Evolutionary conservation across 1,140 invertebrate genomes (phyloP).

Genomic region (Trachymyrmex cornetzi): DNA sequence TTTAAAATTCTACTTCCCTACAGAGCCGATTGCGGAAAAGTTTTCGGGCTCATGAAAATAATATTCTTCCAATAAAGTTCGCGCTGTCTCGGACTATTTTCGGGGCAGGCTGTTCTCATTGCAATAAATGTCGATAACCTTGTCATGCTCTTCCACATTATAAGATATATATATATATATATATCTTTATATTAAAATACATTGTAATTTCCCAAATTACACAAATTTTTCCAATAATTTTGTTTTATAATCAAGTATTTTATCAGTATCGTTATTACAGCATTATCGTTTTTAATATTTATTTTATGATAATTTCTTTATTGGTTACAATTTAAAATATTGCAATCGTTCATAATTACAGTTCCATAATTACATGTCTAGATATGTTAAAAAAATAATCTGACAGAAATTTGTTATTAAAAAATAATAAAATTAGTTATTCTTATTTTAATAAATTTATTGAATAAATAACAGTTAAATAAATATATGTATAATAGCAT

Average conservation of each 20-base stretch:
- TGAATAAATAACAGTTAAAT: too few species aligned
- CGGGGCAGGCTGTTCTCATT: constrained; percentile 6
- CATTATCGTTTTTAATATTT: neutral
- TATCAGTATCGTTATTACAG: neutral
- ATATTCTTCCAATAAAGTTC: constrained; percentile 60
- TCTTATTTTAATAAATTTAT: too few species aligned
- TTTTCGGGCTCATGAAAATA: constrained; percentile 62
- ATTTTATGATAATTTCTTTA: neutral
- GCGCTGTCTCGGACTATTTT: constrained; percentile 36
- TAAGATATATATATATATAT: neutral
- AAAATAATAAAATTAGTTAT: too few species aligned
- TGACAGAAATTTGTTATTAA: neutral
- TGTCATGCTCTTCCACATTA: neutral
- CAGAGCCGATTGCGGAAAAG: constrained; percentile 31
- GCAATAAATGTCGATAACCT: constrained; percentile 43
- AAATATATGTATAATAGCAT: too few species aligned
- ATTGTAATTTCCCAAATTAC: too few species aligned
- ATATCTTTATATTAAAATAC: neutral
- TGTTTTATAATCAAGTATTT: neutral
- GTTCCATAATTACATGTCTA: neutral
- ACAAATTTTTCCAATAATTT: neutral
- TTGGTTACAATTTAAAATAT: neutral
- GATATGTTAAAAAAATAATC: neutral
- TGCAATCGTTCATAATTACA: neutral
- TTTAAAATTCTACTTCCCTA: constrained; percentile 55